Evolutionary conservation across 2,888 invertebrate genomes (phyloP).

Genomic region (Zaprionus bogoriensis): DNA sequence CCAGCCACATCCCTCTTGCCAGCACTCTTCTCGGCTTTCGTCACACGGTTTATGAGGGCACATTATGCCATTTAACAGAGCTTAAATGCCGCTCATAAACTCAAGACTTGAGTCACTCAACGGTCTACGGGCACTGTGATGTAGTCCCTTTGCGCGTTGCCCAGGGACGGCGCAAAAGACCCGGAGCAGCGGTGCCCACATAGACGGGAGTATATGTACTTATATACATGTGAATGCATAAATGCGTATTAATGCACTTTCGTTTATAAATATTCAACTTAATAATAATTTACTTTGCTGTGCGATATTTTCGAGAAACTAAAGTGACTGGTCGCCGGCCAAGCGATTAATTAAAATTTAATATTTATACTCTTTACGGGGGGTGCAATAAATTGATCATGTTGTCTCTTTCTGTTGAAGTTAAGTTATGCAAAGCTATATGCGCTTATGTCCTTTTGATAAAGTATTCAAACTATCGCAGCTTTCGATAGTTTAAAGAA

Average conservation of each 20-base stretch:
- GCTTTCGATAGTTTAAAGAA: no score
- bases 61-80: slow-evolving; percentile 76
- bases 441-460: no score
- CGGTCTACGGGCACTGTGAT: slow-evolving; percentile 9
- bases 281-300: slow-evolving; percentile 26
- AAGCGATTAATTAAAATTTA: slow-evolving; percentile 9
- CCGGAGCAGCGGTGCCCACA: slow-evolving; percentile 43
- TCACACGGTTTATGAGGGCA: slow-evolving; percentile 73
- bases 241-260: slow-evolving; percentile 41
- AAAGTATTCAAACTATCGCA: no score
- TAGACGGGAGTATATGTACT: neutral
- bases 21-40: slow-evolving; percentile 25
- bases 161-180: slow-evolving; percentile 11
- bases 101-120: slow-evolving; percentile 52
- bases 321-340: neutral
- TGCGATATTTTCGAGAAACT: neutral
- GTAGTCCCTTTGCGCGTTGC: neutral
- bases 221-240: neutral
- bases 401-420: no score
- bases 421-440: no score
- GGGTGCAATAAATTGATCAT: no score
- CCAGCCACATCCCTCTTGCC: neutral
- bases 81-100: slow-evolving; percentile 70
- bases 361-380: neutral
- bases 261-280: slow-evolving; percentile 42